Percentiles rank a stretch among this genome's conserved stretches.
Evolutionary conservation across 2,888 invertebrate species (phyloP).

Genomic region (Phlogophora meticulosa): DNA sequence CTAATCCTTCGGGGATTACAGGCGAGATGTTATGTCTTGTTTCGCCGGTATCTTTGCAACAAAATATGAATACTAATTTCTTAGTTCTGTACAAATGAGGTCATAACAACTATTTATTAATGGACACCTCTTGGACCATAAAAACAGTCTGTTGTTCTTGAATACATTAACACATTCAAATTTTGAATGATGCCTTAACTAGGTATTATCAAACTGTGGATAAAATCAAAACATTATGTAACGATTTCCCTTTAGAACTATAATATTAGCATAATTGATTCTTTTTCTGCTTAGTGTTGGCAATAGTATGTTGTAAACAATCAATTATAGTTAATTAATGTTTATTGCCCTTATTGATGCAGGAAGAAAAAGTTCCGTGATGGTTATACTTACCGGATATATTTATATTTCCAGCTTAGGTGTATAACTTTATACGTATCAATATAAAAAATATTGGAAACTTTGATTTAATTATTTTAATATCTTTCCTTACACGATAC

Average conservation of each 20-base stretch:
- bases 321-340: background rate
- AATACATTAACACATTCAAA: constrained; percentile 11
- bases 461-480: background rate
- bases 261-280: constrained; percentile 5
- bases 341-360: background rate
- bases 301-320: constrained; percentile 2
- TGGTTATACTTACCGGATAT: background rate
- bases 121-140: background rate
- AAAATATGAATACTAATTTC: too few species aligned
- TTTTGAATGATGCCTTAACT: background rate
- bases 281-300: background rate
- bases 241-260: constrained; percentile 27
- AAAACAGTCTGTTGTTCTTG: background rate
- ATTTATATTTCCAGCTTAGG: background rate
- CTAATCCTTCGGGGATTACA: too few species aligned
- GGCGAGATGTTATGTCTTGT: too few species aligned
- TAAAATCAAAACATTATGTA: constrained; percentile 34
- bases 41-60: too few species aligned
- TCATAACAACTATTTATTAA: background rate
- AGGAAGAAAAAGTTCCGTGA: background rate
- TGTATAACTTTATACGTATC: background rate
- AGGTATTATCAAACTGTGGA: background rate
- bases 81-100: background rate
- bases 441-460: background rate
- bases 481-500: background rate